Conservation (phyloP, 2,888 invertebrate species). For the Hirtodrosophila cameraria region DNA sequence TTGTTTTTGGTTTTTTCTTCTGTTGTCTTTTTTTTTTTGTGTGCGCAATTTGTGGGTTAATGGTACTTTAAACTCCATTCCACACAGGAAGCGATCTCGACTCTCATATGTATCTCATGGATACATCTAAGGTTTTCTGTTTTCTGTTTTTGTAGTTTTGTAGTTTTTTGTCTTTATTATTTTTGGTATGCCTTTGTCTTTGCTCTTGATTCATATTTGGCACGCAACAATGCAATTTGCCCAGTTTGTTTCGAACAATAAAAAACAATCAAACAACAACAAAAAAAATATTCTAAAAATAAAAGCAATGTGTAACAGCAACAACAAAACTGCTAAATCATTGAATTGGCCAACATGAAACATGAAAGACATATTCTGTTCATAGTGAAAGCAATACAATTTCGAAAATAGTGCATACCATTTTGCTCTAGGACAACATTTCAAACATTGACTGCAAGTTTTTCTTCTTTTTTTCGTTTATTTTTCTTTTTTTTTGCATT, state of each 20-base stretch:
- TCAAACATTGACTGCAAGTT: no score
- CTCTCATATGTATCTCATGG: slow-evolving; percentile 33
- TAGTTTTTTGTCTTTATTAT: not conserved
- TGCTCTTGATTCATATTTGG: slow-evolving; percentile 71
- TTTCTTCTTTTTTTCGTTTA: no score
- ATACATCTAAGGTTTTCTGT: slow-evolving; percentile 22
- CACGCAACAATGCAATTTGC: slow-evolving; percentile 75
- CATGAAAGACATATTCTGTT: no score
- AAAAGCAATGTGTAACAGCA: slow-evolving; percentile 19
- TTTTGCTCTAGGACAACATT: no score
- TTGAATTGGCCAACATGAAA: slow-evolving; percentile 4
- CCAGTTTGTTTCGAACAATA: slow-evolving; percentile 13
- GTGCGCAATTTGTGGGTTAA: slow-evolving; percentile 70
- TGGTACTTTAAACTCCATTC: slow-evolving; percentile 71
- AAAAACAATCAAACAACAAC: not conserved
- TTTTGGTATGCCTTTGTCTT: slow-evolving; percentile 32
- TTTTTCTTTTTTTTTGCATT: no score
- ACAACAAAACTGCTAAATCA: slow-evolving; percentile 31
- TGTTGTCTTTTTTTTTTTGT: slow-evolving; percentile 8
- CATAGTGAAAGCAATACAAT: no score
- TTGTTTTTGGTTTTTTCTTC: not conserved
- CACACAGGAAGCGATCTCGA: slow-evolving; percentile 60
- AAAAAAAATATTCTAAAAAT: no score
- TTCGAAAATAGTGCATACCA: no score
- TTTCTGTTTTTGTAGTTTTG: slow-evolving; percentile 30